A percentile compares a stretch with the other conserved stretches of the same genome.
phyloP scores from a whole-genome alignment of 2,888 invertebrate species.

The Magallana nippona region DNA sequence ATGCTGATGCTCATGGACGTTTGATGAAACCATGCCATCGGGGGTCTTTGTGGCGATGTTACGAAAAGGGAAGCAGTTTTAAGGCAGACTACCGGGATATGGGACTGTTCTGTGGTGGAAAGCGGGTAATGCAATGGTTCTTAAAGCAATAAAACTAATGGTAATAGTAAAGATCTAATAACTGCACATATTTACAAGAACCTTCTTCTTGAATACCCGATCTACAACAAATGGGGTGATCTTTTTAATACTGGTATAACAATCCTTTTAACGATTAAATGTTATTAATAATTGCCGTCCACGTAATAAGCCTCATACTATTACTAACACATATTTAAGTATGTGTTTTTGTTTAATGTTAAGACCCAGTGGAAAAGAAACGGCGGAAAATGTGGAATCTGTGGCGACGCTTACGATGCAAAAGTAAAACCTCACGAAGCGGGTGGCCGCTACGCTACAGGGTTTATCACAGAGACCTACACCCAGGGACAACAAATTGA shows the following conservation, averaged over 20 bases:
- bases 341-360: not conserved
- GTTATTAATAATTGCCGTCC: too few species aligned
- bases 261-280: too few species aligned
- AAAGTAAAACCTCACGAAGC: slow-evolving; percentile 51
- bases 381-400: slow-evolving; percentile 58
- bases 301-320: too few species aligned
- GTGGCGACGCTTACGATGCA: slow-evolving; percentile 52
- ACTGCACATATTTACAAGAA: too few species aligned
- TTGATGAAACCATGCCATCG: not conserved
- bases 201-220: too few species aligned
- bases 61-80: not conserved
- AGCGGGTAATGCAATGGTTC: not conserved
- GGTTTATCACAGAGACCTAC: slow-evolving; percentile 52
- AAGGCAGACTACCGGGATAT: not conserved
- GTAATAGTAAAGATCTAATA: too few species aligned
- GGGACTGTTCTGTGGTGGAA: slow-evolving; percentile 3
- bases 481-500: slow-evolving; percentile 44
- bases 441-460: slow-evolving; percentile 53
- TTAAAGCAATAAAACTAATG: not conserved
- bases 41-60: not conserved
- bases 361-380: slow-evolving; percentile 55
- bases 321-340: too few species aligned
- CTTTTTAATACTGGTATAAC: too few species aligned
- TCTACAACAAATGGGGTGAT: too few species aligned
- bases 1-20: not conserved